phyloP scores from a whole-genome alignment of 2,888 invertebrate species.

The Apamea epomidion region DNA sequence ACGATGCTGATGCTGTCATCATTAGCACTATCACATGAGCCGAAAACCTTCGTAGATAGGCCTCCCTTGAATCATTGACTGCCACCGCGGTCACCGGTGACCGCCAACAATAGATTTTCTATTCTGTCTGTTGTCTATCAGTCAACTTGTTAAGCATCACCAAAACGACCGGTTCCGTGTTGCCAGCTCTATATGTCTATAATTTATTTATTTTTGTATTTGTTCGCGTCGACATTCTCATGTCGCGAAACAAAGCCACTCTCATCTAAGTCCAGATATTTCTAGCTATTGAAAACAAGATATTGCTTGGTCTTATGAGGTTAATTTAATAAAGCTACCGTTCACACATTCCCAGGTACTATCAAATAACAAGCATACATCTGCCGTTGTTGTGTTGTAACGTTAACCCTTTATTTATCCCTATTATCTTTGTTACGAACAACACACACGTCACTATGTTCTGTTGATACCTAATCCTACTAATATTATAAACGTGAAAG shows the following conservation, averaged over 20 bases:
- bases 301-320: not conserved
- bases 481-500: too few species aligned
- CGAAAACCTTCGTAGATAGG: not conserved
- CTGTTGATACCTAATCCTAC: not conserved
- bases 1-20: too few species aligned
- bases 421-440: too few species aligned
- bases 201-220: not conserved
- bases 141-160: too few species aligned
- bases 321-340: not conserved
- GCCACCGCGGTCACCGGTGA: too few species aligned
- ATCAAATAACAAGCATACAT: too few species aligned
- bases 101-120: too few species aligned
- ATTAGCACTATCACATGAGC: not conserved
- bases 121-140: too few species aligned
- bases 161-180: too few species aligned
- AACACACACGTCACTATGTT: not conserved
- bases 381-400: too few species aligned
- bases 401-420: too few species aligned
- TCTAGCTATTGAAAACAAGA: not conserved
- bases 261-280: not conserved
- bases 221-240: not conserved
- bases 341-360: too few species aligned
- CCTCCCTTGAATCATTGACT: not conserved
- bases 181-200: not conserved
- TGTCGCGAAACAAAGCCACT: not conserved